Evolutionary conservation across 2,888 invertebrate genomes (phyloP), one percentile per base, ranked within the genome.

Genomic region (Tetragnatha montana): DNA sequence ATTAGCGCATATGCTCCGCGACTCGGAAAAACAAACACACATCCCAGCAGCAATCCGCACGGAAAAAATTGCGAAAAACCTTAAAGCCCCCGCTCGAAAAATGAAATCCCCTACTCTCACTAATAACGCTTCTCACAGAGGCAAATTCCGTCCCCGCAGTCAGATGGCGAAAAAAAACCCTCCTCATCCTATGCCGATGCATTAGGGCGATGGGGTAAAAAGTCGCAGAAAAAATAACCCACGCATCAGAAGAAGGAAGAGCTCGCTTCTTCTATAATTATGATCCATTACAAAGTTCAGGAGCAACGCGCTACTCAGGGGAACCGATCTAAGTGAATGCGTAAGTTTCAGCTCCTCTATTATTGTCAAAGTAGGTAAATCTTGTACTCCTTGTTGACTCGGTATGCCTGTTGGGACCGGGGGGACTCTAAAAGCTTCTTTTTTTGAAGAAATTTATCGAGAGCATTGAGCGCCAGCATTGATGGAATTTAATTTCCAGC

Each of bases 381-480:
- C 88, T 60, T 79, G 83, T 68, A 50, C 68, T 69, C 50, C 69
- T 35, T 89, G 84, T 89, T 89, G 84, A 89, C 89, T 74, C 75
- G 83, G 79, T 35, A 51, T 50, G 69, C 21, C 74, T 73, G 51
- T 74, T 71, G 68, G 75, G 80, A 80, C 50, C 8, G n/a, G 75
- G 84, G 76, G 84, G 69, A 88, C 83, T 84, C 73, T 80, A 78
- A 88, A 82, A 80, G 75, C 80, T 89, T 84, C 84, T 89, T 89
- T 89, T 88, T 84, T 89, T 76, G 80, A 89, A 85, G 89, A 89
- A 89, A 89, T 89, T 89, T 89, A 89, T 89, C 89, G 89, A 89
- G 84, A 89, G 89, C 81, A 88, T 80, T 88, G 88, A 88, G 78
- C 83, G 83, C 79, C 83, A 79, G 88, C 79, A 89, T 83, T 83